These are phyloP conservation scores for Drosophila sordidapex DNA, from an alignment of 2,888 invertebrate genomes.

Conservation along the genomic window DNA sequence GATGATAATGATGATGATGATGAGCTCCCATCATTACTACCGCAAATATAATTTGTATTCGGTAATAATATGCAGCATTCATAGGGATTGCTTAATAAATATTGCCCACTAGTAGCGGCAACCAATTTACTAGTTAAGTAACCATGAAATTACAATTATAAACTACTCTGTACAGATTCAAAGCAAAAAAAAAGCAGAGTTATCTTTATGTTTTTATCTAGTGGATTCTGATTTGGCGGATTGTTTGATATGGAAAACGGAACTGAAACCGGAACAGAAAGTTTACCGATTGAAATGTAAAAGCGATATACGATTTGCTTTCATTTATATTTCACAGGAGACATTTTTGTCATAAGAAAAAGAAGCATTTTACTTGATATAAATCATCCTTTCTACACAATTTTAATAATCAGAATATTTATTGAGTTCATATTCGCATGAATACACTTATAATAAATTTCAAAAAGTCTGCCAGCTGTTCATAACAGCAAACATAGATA, in stretches of 20 bases:
- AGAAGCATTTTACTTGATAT: not conserved
- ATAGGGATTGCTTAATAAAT: not conserved
- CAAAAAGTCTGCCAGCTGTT: not conserved
- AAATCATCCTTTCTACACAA: not conserved
- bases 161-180: not conserved
- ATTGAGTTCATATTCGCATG: not conserved
- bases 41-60: not conserved
- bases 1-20: constrained; percentile 1
- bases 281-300: not conserved
- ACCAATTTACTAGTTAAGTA: not conserved
- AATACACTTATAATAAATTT: not conserved
- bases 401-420: not conserved
- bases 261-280: not conserved
- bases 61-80: not conserved
- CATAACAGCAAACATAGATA: not conserved
- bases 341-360: not conserved
- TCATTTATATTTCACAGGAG: not conserved
- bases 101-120: not conserved
- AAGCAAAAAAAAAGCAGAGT: not conserved
- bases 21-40: constrained; percentile 14
- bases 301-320: not conserved
- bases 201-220: not conserved
- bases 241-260: not conserved
- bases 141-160: not conserved
- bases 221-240: not conserved